These are phyloP conservation scores for Hyposmocoma kahamanoa DNA, from an alignment of 1,140 invertebrate species.

Conservation along the genomic window DNA sequence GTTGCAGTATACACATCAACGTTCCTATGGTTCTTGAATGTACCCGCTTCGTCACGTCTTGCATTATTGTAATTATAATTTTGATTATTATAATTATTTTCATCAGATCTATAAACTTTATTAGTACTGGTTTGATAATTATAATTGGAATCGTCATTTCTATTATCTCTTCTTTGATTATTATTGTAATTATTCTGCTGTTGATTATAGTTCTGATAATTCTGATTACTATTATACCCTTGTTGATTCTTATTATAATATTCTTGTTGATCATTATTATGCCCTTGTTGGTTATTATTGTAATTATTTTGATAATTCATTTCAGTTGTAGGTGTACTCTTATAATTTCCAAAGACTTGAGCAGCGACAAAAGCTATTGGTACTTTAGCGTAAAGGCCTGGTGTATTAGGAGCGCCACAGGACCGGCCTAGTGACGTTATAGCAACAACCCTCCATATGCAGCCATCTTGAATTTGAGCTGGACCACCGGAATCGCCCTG, in stretches of 20 bases:
- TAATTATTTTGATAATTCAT: not conserved
- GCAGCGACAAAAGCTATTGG: conserved; percentile 38
- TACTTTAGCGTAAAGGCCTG: conserved; percentile 74
- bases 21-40: not conserved
- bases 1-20: no score
- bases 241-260: not conserved
- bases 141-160: not conserved
- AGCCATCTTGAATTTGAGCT: conserved; percentile 71
- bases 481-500: conserved; percentile 83
- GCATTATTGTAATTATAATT: not conserved
- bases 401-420: conserved; percentile 70
- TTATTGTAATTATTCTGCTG: not conserved
- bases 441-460: conserved; percentile 73
- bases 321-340: conserved; percentile 7
- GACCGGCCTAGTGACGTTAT: conserved; percentile 76
- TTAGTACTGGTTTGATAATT: not conserved
- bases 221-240: not conserved
- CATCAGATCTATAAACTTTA: not conserved
- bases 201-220: not conserved
- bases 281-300: not conserved
- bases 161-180: not conserved
- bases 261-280: not conserved
- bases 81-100: not conserved
- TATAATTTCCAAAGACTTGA: conserved; percentile 23
- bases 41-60: not conserved